Evolutionary conservation across 2,797 vertebrate species (phyloP).

Genomic region (Silurus aristotelis): DNA sequence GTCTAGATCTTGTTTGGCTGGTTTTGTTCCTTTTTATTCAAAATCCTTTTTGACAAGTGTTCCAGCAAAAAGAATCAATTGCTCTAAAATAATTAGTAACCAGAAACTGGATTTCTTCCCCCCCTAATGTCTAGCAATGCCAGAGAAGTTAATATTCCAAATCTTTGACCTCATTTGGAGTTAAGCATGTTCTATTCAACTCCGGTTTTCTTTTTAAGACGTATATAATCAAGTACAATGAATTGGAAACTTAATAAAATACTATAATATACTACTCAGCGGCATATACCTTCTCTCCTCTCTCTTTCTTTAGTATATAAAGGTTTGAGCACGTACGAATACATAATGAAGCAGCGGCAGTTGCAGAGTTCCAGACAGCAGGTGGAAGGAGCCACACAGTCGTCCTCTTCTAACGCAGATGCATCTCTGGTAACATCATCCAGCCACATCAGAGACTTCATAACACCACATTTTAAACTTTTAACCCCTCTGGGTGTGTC

Average conservation of each 20-base stretch:
- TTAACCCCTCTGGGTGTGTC: no score
- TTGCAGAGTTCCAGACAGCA: constrained; percentile 51
- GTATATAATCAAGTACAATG: not conserved
- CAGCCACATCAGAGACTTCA: not conserved
- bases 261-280: no score
- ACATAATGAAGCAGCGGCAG: constrained; percentile 63
- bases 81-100: not conserved
- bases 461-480: not conserved
- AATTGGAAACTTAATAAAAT: no score
- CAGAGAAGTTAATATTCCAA: not conserved
- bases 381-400: constrained; percentile 46
- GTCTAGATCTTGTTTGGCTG: not conserved
- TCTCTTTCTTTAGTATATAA: constrained; percentile 65
- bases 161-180: not conserved
- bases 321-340: constrained; percentile 78
- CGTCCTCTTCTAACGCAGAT: constrained; percentile 37
- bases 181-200: not conserved
- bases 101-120: not conserved
- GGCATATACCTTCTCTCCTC: not conserved
- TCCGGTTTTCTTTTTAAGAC: not conserved
- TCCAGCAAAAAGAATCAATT: not conserved
- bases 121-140: not conserved
- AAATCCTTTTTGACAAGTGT: no score
- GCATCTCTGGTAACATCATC: constrained; percentile 59
- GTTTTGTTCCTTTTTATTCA: not conserved